Base-by-base conservation (phyloP, 2,888 invertebrate species). In the Caenorhabditis imperialis region DNA sequence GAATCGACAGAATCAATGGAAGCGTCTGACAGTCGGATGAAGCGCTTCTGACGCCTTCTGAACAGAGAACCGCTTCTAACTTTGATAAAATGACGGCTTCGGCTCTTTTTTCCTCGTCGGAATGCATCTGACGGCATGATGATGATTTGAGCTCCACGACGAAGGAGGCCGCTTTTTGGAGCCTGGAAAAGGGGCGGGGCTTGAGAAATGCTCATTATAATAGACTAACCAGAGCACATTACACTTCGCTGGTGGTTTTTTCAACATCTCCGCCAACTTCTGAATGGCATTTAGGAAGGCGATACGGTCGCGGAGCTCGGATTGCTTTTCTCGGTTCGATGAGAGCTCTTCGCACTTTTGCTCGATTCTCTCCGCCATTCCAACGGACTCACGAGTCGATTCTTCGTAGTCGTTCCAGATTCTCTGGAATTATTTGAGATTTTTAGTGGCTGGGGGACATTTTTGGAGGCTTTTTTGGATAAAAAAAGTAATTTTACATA, bases 311-410 rank as follows among this genome's bases (percentile, higher is more conserved):
- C 81, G 58, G 1, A 79, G 42, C 27, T 73, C 65, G 10, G 71
- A 23, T 58, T 80, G 80, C 44, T 58, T 55, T 55, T 67, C 63
- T 4, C 77, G 54, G 44, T 80, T 80, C 4, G 61, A 58, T 3
- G 63, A 14, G n/a, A 86, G 70, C 48, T 82, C 79, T 27, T 74
- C 62, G 45, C 78, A 85, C 48, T 81, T 83, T 38, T 79, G 58
- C 54, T 83, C 82, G 20, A 86, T 75, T 33, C 76, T 57, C 16
- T 83, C 79, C 1, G 85, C 83, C 25, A 79, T 81, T 35, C 74
- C 72, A 12, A 81, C 76, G 2, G 80, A 72, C 38, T 79, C 79
- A 27, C 55, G 69, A 8, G 81, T 81, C 3, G 76, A 73, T 10
- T 67, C 60, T 38, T 75, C 71, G 44, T 79, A 82, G 12, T 82